Evolutionary conservation across 1,140 invertebrate genomes (phyloP).

Genomic region (Monochamus saltuarius): DNA sequence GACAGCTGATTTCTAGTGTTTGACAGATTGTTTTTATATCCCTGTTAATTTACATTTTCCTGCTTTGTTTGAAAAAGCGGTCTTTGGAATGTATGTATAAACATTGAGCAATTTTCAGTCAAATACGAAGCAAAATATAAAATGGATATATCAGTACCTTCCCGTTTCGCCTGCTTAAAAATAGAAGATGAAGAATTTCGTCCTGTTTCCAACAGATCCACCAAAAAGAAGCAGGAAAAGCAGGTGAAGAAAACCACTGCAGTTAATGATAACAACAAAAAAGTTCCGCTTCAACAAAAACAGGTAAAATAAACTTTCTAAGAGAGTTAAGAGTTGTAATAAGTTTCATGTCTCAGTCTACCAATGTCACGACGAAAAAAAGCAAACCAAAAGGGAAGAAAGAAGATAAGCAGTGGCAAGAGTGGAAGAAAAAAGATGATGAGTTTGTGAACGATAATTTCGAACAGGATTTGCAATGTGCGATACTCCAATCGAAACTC

Average conservation of each 20-base stretch:
- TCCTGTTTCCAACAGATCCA: conserved; percentile 43
- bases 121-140: too few species aligned
- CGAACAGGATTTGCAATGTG: conserved; percentile 65
- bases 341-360: not conserved
- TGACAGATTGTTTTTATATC: too few species aligned
- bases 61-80: too few species aligned
- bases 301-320: conserved; percentile 14
- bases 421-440: conserved; percentile 63
- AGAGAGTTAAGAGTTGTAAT: conserved; percentile 7
- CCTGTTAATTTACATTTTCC: too few species aligned
- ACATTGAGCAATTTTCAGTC: too few species aligned
- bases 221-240: conserved; percentile 42
- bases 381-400: conserved; percentile 52
- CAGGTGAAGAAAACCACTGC: conserved; percentile 20
- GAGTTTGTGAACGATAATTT: conserved; percentile 64
- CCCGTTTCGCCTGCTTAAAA: conserved; percentile 62
- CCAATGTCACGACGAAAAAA: conserved; percentile 40
- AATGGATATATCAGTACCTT: conserved; percentile 51
- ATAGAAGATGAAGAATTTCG: conserved; percentile 61
- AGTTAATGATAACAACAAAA: conserved; percentile 26
- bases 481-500: conserved; percentile 66
- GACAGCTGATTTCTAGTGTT: too few species aligned
- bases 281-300: conserved; percentile 8
- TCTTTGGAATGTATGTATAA: too few species aligned
- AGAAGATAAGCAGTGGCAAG: conserved; percentile 58